These are phyloP conservation scores for Regulus satrapa DNA, from an alignment of 2,113 vertebrate genomes.

Conservation along the genomic window DNA sequence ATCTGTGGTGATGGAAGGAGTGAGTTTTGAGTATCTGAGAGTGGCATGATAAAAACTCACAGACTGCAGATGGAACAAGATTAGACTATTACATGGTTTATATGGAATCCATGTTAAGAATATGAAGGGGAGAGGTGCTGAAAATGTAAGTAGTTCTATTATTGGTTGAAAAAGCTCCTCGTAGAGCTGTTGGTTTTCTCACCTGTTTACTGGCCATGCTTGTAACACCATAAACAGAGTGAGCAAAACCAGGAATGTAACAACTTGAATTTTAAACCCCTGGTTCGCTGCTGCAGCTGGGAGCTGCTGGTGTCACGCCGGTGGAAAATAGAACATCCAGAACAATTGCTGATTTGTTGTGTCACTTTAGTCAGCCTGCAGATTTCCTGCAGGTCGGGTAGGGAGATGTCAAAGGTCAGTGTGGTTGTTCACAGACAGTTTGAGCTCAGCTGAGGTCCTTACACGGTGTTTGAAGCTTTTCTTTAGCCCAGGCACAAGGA, in stretches of 20 bases:
- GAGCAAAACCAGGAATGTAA: neutral
- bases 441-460: neutral
- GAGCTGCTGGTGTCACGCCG: neutral
- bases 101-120: neutral
- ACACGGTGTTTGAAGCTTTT: neutral
- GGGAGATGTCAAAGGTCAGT: neutral
- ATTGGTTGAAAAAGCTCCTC: neutral
- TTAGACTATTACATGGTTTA: neutral
- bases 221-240: neutral
- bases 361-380: rapidly evolving
- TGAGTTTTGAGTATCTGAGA: neutral
- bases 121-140: neutral
- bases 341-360: neutral
- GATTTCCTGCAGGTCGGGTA: neutral
- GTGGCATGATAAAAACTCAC: neutral
- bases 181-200: neutral
- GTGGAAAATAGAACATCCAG: neutral
- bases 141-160: neutral
- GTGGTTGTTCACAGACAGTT: neutral
- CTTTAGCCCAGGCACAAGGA: neutral
- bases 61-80: neutral
- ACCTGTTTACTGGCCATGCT: neutral
- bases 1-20: neutral
- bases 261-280: neutral
- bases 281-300: neutral